Conservation (phyloP, 30 jellyfish, hydroid and myxozoan species). For the Hydractinia echinata region DNA sequence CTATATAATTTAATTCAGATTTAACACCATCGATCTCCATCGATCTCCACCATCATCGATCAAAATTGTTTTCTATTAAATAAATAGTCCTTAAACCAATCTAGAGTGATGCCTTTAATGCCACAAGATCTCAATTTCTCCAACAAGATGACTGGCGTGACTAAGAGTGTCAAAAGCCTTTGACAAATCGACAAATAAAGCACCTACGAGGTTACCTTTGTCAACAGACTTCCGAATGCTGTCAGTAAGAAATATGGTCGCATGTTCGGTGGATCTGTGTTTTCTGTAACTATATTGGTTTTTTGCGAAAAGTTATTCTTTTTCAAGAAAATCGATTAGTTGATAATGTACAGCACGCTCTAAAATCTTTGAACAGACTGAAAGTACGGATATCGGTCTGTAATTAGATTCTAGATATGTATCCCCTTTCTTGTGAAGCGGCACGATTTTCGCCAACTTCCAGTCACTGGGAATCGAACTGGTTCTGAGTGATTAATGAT, state of each 20-base stretch:
- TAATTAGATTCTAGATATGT: background rate
- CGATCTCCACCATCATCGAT: too few relatives aligned
- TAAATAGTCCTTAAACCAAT: background rate
- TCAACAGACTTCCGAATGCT: background rate
- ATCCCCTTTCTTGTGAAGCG: conserved; percentile 10
- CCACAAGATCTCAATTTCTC: conserved; percentile 11
- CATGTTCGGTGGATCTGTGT: too few relatives aligned
- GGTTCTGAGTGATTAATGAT: background rate
- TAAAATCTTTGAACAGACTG: conserved; percentile 5
- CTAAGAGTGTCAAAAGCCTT: conserved; percentile 9
- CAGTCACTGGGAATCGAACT: conserved; percentile 10
- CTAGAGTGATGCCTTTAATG: conserved; percentile 5
- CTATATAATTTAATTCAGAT: too few relatives aligned
- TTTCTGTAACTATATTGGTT: too few relatives aligned
- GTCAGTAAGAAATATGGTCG: too few relatives aligned
- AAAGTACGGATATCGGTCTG: conserved; percentile 12
- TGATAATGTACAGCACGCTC: too few relatives aligned
- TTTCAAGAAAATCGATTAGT: too few relatives aligned
- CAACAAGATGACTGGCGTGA: conserved; percentile 11
- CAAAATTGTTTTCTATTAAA: conserved; percentile 6
- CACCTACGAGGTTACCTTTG: conserved; percentile 13
- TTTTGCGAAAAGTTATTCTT: too few relatives aligned
- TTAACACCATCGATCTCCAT: conserved; percentile 1
- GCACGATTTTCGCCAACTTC: conserved; percentile 10
- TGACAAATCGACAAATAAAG: conserved; percentile 5